A percentile compares a stretch with the other conserved stretches of the same genome.
Evolutionary conservation across 2,113 vertebrate species (phyloP).

Genomic region (Equus quagga): DNA sequence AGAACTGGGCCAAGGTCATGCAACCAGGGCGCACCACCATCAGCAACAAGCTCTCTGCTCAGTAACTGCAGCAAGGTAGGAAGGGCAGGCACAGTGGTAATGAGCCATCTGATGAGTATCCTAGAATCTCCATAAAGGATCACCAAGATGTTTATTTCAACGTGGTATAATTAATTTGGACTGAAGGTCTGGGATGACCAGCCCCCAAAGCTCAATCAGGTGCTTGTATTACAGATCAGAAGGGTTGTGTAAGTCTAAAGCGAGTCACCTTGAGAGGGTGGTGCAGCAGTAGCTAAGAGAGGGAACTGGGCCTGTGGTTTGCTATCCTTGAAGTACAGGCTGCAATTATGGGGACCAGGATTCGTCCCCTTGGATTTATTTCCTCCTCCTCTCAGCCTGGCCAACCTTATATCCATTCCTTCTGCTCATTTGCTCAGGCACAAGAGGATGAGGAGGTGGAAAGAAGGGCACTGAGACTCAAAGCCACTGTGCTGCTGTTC

Average conservation of each 20-base stretch:
- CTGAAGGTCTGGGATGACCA: background rate
- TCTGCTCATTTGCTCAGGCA: background rate
- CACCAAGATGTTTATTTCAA: background rate
- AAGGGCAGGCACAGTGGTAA: background rate
- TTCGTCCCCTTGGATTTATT: background rate
- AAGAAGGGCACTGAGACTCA: background rate
- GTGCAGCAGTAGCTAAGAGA: background rate
- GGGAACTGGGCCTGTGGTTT: background rate
- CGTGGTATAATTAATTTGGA: background rate
- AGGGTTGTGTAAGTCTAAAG: accelerated
- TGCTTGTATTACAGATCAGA: background rate
- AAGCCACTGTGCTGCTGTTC: background rate
- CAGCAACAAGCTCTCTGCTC: background rate
- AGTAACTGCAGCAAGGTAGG: background rate
- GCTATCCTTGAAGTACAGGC: background rate
- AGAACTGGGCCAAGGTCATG: background rate
- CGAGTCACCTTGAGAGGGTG: background rate
- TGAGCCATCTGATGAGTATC: background rate
- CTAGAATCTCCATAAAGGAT: background rate
- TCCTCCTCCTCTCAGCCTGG: background rate
- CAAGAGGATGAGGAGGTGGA: background rate
- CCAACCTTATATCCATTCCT: background rate
- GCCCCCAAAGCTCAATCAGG: background rate
- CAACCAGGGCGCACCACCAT: background rate
- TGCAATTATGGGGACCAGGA: background rate